Conservation (phyloP, 2,888 invertebrate species). For the Branchellion lobata region DNA sequence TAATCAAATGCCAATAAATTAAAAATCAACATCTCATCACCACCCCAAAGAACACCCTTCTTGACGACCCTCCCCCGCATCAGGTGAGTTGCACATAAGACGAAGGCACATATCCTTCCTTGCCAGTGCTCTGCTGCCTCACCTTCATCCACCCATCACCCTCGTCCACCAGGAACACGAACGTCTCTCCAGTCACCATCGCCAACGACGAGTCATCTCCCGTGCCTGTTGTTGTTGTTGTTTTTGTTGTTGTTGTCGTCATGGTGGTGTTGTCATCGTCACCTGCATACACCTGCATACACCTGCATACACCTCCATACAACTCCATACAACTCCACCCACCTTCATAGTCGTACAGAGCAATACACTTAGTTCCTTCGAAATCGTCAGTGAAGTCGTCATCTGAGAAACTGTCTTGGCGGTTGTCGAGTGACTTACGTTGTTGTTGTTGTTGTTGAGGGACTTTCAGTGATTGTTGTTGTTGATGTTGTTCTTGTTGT, state of each 20-base stretch:
- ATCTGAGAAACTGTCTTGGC: constrained; percentile 40
- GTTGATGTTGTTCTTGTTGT: constrained; percentile 28
- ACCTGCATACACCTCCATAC: background rate
- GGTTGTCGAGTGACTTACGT: background rate
- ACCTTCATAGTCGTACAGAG: constrained; percentile 43
- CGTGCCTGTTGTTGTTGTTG: constrained; percentile 6
- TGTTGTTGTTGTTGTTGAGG: constrained; percentile 9
- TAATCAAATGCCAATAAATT: no score
- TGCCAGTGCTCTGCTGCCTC: background rate
- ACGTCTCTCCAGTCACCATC: constrained; percentile 33
- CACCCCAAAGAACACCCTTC: no score
- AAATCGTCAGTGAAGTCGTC: constrained; percentile 28
- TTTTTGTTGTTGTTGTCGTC: no score
- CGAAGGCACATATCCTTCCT: constrained; percentile 30
- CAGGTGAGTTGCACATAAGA: constrained; percentile 15
- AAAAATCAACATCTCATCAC: no score
- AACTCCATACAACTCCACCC: no score
- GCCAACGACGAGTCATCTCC: constrained; percentile 33
- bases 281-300: no score
- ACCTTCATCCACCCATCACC: constrained; percentile 39
- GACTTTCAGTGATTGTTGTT: background rate
- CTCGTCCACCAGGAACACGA: constrained; percentile 27
- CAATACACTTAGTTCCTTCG: constrained; percentile 33
- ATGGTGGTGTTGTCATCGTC: no score
- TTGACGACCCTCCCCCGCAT: no score